phyloP scores from a whole-genome alignment of 2,888 invertebrate genomes.

The Noctua fimbriata region DNA sequence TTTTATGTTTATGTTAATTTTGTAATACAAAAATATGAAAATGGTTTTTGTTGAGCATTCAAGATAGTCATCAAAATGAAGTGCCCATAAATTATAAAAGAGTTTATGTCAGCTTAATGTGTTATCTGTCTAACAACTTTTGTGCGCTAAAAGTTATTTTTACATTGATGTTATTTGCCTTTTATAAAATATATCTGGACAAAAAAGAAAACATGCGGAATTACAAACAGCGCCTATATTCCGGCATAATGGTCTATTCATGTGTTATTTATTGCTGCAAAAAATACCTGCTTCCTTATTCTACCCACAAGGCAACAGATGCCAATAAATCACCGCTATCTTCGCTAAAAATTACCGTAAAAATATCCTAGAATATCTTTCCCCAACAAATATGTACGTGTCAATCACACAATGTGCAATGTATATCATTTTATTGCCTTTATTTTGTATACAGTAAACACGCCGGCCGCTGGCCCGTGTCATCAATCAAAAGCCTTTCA shows the following conservation, averaged over 20 bases:
- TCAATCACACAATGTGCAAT: constrained; percentile 68
- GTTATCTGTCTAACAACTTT: background rate
- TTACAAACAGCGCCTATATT: constrained; percentile 13
- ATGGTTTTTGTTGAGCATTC: background rate
- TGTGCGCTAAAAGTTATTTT: background rate
- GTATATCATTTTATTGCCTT: constrained; percentile 70
- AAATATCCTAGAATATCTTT: constrained; percentile 56
- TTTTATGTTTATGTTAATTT: background rate
- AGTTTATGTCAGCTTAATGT: background rate
- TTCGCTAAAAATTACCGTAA: constrained; percentile 42
- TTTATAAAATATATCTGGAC: background rate
- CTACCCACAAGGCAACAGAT: constrained; percentile 24
- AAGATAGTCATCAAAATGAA: constrained; percentile 1
- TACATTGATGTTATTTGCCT: background rate
- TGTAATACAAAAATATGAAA: background rate
- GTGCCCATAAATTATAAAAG: background rate
- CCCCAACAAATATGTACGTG: constrained; percentile 63
- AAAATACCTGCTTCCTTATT: constrained; percentile 29
- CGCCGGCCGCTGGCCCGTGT: constrained; percentile 58
- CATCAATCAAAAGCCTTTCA: constrained; percentile 81
- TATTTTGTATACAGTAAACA: constrained; percentile 68
- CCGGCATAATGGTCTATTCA: constrained; percentile 31
- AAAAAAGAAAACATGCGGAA: constrained; percentile 1
- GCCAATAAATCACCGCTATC: constrained; percentile 53
- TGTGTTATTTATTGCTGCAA: constrained; percentile 53